Evolutionary conservation across 2,888 invertebrate genomes (phyloP).

Genomic region (Quadriops clusia): DNA sequence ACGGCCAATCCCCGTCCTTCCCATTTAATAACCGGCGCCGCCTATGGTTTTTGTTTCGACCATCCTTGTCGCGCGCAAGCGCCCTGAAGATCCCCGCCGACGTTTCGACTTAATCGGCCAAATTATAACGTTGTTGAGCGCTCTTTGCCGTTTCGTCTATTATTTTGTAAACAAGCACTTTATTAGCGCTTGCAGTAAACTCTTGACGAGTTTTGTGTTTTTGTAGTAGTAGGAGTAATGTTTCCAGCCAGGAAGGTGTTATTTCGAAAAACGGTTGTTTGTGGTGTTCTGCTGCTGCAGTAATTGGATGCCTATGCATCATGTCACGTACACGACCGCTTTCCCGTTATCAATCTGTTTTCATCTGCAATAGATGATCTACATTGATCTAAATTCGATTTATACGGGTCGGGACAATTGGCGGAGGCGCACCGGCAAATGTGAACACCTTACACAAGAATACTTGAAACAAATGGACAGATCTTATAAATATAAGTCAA

Average conservation of each 20-base stretch:
- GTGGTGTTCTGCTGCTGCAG: too few relatives aligned
- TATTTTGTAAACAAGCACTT: constrained; percentile 36
- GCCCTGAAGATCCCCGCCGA: constrained; percentile 7
- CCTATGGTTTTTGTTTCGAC: constrained; percentile 24
- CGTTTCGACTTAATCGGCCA: constrained; percentile 14
- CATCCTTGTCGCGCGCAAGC: constrained; percentile 24
- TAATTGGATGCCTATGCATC: too few relatives aligned
- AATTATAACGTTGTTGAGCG: constrained; percentile 18
- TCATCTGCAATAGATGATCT: too few relatives aligned
- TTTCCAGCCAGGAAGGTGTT: constrained; percentile 22
- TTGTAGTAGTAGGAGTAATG: constrained; percentile 5
- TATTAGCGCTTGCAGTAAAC: constrained; percentile 32
- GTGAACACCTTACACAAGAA: too few relatives aligned
- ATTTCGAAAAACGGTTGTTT: constrained; percentile 22
- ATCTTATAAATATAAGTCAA: too few relatives aligned
- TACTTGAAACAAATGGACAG: too few relatives aligned
- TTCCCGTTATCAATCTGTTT: too few relatives aligned
- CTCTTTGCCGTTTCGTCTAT: constrained; percentile 25
- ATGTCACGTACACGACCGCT: too few relatives aligned
- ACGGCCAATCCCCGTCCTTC: constrained; percentile 19
- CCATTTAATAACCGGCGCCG: constrained; percentile 30
- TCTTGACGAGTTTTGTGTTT: too few relatives aligned
- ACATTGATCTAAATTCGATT: too few relatives aligned
- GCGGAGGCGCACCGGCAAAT: too few relatives aligned
- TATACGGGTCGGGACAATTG: too few relatives aligned